These are phyloP conservation scores for Bubalus kerabau DNA, from an alignment of 2,113 vertebrate species.

Conservation along the genomic window DNA sequence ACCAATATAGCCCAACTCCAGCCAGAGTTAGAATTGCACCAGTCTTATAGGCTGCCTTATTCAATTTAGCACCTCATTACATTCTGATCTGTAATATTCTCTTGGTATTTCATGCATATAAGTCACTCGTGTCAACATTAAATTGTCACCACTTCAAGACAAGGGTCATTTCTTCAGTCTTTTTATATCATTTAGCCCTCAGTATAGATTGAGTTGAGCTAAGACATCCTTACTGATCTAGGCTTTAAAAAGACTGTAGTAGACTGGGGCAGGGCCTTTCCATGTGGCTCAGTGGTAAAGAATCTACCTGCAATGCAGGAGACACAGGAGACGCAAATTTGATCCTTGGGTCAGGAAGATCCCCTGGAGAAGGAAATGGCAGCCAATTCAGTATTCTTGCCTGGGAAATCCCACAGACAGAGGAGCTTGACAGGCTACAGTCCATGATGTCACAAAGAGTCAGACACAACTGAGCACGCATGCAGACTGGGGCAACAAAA, in stretches of 20 bases:
- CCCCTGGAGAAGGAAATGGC: not conserved
- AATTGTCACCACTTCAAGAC: constrained; percentile 57
- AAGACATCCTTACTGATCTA: not conserved
- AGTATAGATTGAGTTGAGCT: not conserved
- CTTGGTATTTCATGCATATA: constrained; percentile 50
- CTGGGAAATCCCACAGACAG: not conserved
- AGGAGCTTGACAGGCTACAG: not conserved
- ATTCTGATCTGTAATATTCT: constrained; percentile 62
- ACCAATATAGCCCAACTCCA: not conserved
- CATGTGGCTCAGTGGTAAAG: not conserved
- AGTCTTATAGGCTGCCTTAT: not conserved
- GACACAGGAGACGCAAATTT: not conserved
- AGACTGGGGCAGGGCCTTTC: not conserved
- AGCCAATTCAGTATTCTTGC: not conserved
- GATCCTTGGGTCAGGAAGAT: not conserved
- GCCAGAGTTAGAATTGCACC: not conserved
- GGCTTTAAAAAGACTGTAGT: not conserved
- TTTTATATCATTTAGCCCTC: not conserved
- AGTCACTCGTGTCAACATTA: constrained; percentile 58
- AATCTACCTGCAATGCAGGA: not conserved
- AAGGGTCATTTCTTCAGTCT: constrained; percentile 53
- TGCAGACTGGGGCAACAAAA: not conserved
- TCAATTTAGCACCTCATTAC: constrained; percentile 64
- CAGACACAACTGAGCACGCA: not conserved
- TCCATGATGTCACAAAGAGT: not conserved